Conservation (phyloP, 2,113 vertebrate genomes). For the Microcebus ravelobensis region DNA sequence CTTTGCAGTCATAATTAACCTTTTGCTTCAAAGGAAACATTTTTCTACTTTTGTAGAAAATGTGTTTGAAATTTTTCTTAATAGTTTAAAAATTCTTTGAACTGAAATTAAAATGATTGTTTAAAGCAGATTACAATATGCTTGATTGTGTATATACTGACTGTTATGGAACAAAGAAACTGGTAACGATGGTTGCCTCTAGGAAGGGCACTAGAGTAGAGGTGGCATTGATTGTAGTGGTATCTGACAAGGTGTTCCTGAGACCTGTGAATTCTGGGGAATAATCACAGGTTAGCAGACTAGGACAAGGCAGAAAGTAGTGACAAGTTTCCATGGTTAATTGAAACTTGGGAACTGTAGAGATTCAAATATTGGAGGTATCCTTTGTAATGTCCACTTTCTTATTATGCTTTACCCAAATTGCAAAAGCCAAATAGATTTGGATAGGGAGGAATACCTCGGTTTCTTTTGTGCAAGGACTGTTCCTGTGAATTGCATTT, state of each 20-base stretch:
- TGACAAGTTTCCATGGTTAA: not conserved
- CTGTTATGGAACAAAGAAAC: not conserved
- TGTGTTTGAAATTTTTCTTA: conserved; percentile 8
- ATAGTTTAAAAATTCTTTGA: not conserved
- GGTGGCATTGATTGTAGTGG: not conserved
- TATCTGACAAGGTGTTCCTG: not conserved
- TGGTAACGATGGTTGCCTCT: not conserved
- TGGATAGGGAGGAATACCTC: not conserved
- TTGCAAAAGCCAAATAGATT: not conserved
- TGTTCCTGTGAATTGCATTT: not conserved
- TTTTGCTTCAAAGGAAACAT: not conserved
- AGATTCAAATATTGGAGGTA: not conserved
- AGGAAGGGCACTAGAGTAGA: not conserved
- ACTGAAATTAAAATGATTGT: not conserved
- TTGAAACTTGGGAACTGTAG: not conserved
- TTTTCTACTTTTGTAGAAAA: not conserved
- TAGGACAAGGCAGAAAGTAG: not conserved
- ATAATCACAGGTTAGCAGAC: not conserved
- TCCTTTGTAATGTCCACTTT: not conserved
- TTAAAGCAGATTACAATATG: not conserved
- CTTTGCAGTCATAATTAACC: not conserved
- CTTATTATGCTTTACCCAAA: not conserved
- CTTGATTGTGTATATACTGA: not conserved
- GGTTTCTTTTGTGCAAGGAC: not conserved
- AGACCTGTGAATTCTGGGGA: not conserved